A percentile compares a stretch with the other conserved stretches of the same genome.
Conservation (phyloP, 1,140 invertebrate genomes). For the Antheraea mylitta region DNA sequence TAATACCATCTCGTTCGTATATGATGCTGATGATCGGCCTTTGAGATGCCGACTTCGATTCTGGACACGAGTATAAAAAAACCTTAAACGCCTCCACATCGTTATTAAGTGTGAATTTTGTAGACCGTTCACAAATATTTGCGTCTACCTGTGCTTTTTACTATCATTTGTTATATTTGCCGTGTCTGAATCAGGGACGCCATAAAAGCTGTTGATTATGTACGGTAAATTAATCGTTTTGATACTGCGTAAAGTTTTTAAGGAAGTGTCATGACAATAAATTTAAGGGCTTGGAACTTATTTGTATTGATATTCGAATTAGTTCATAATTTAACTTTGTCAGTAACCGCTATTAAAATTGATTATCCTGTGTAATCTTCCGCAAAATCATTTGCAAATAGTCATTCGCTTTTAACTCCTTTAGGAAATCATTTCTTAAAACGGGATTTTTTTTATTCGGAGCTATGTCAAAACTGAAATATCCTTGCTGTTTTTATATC, state of each 20-base stretch:
- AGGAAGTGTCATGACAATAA: background rate
- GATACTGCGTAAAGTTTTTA: background rate
- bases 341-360: too few relatives aligned
- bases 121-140: constrained; percentile 78
- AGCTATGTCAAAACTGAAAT: too few relatives aligned
- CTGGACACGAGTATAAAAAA: constrained; percentile 36
- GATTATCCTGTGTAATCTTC: too few relatives aligned
- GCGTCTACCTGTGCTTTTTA: constrained; percentile 74
- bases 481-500: too few relatives aligned
- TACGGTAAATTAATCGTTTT: constrained; percentile 42
- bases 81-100: constrained; percentile 44
- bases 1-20: background rate
- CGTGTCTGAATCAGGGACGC: constrained; percentile 61
- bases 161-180: constrained; percentile 59
- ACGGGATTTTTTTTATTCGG: too few relatives aligned
- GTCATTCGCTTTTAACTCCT: too few relatives aligned
- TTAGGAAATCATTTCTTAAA: too few relatives aligned
- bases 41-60: constrained; percentile 51
- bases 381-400: too few relatives aligned
- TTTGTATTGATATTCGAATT: too few relatives aligned
- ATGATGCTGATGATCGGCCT: constrained; percentile 56
- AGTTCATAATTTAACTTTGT: too few relatives aligned
- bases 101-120: constrained; percentile 77
- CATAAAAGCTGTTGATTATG: constrained; percentile 55
- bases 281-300: too few relatives aligned